Evolutionary conservation across 2,888 invertebrate species (phyloP).

Genomic region (Cryptus viduatorius): DNA sequence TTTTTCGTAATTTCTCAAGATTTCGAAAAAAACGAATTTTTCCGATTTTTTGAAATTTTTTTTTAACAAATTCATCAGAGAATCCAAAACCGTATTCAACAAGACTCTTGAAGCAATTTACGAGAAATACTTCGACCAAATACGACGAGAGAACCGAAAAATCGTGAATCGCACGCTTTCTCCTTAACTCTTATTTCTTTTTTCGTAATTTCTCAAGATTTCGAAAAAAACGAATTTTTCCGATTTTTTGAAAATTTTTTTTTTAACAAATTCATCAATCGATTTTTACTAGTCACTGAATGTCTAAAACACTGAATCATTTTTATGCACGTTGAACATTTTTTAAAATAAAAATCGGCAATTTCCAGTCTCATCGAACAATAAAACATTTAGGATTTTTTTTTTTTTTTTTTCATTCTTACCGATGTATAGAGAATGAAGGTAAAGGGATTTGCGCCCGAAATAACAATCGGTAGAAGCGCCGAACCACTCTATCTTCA

Average conservation of each 20-base stretch:
- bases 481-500: conserved; percentile 73
- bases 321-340: not conserved
- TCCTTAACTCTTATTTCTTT: not conserved
- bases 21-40: not conserved
- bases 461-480: conserved; percentile 62
- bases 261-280: too few species aligned
- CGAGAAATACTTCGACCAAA: not conserved
- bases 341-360: not conserved
- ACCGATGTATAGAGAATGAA: not conserved
- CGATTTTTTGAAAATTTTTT: too few species aligned
- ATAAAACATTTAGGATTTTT: conserved; percentile 2
- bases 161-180: not conserved
- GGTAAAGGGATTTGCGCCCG: conserved; percentile 10
- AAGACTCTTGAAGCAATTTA: not conserved
- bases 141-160: not conserved
- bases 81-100: conserved; percentile 9
- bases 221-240: not conserved
- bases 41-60: too few species aligned
- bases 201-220: not conserved
- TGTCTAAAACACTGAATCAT: too few species aligned
- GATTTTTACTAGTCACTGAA: too few species aligned
- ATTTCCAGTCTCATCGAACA: not conserved
- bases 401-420: not conserved
- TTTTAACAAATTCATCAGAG: too few species aligned
- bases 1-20: not conserved